phyloP scores from a whole-genome alignment of 1,140 invertebrate genomes.

The Drosophila pseudoobscura region DNA sequence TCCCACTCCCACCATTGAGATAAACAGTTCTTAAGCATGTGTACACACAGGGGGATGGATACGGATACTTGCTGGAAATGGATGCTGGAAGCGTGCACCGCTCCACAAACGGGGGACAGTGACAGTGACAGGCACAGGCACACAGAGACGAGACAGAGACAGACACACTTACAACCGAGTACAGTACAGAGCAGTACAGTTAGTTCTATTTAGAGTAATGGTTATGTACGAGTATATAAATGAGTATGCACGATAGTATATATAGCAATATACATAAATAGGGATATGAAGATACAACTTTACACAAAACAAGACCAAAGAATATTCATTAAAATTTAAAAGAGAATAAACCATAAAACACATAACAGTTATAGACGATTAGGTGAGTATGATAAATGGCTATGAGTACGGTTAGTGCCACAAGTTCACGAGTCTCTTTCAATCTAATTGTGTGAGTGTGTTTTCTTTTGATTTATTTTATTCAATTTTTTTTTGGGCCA shows the following conservation, averaged over 20 bases:
- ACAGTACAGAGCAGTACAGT: slow-evolving; percentile 54
- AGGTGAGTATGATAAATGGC: slow-evolving; percentile 25
- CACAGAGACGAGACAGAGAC: slow-evolving; percentile 16
- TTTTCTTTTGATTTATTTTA: too few relatives aligned
- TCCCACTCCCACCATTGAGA: too few relatives aligned
- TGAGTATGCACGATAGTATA: slow-evolving; percentile 37
- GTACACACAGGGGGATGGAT: too few relatives aligned
- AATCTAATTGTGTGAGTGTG: slow-evolving; percentile 25
- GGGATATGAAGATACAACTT: slow-evolving; percentile 29
- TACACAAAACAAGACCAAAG: slow-evolving; percentile 43
- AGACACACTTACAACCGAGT: slow-evolving; percentile 51
- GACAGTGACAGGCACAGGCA: slow-evolving; percentile 1
- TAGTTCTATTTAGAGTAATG: slow-evolving; percentile 27
- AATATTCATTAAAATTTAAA: slow-evolving; percentile 22
- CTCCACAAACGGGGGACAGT: not conserved
- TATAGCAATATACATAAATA: slow-evolving; percentile 34
- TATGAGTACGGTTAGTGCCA: slow-evolving; percentile 28
- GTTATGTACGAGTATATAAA: slow-evolving; percentile 29
- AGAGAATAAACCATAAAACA: slow-evolving; percentile 29
- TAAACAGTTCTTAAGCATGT: too few relatives aligned
- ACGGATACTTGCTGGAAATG: not conserved
- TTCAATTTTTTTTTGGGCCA: not conserved
- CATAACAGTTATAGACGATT: slow-evolving; percentile 42
- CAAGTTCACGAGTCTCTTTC: slow-evolving; percentile 28
- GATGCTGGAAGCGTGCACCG: too few relatives aligned